phyloP scores from a whole-genome alignment of 2,797 vertebrate genomes.

The Gobionotothen gibberifrons region DNA sequence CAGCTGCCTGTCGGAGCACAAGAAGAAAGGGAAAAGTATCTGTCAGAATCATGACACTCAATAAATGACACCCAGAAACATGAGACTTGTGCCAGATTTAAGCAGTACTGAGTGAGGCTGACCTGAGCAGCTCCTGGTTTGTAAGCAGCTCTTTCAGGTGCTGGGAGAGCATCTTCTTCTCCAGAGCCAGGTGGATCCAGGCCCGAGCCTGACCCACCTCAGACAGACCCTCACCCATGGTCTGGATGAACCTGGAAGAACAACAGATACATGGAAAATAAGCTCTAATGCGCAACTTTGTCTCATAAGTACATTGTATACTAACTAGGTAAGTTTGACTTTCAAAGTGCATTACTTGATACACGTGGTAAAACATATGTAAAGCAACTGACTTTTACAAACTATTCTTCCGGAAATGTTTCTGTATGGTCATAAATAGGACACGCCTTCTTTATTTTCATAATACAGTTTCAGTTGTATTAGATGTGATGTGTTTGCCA shows the following conservation, averaged over 20 bases:
- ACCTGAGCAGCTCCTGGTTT: slow-evolving; percentile 93
- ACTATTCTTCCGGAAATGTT: too few relatives aligned
- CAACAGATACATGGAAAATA: neutral
- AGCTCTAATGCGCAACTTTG: slow-evolving; percentile 11
- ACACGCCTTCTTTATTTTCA: too few relatives aligned
- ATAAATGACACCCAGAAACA: neutral
- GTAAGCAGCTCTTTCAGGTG: slow-evolving; percentile 95
- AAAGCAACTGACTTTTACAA: too few relatives aligned
- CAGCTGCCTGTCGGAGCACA: slow-evolving; percentile 86
- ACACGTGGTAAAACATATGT: too few relatives aligned
- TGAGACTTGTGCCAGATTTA: neutral
- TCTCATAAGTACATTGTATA: neutral
- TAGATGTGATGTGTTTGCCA: too few relatives aligned
- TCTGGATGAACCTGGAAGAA: slow-evolving; percentile 90
- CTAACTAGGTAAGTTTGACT: too few relatives aligned
- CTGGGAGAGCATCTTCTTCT: slow-evolving; percentile 96
- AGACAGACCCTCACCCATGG: slow-evolving; percentile 94
- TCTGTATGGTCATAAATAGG: too few relatives aligned
- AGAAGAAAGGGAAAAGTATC: neutral
- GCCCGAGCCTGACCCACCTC: slow-evolving; percentile 94
- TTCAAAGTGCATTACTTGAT: too few relatives aligned
- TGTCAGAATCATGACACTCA: neutral
- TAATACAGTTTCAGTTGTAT: too few relatives aligned
- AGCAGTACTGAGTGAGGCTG: slow-evolving; percentile 39
- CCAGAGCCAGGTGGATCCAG: slow-evolving; percentile 95